phyloP scores from a whole-genome alignment of 2,113 vertebrate genomes.

The Plecturocebus donacophilus region DNA sequence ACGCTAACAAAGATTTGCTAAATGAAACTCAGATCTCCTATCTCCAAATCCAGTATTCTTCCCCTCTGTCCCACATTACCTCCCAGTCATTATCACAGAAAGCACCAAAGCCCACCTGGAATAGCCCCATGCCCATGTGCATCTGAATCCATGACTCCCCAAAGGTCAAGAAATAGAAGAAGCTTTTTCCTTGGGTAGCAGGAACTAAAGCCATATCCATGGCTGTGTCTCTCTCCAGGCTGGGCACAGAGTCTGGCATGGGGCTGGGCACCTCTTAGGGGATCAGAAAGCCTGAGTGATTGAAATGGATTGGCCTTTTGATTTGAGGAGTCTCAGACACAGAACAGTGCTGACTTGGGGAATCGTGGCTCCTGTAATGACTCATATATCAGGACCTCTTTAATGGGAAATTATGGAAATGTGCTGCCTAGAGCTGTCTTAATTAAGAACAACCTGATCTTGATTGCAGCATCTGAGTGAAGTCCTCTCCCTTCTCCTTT shows the following conservation, averaged over 20 bases:
- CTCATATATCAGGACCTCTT: constrained; percentile 39
- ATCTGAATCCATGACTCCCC: background rate
- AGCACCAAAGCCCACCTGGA: background rate
- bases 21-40: background rate
- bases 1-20: background rate
- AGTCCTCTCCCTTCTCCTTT: background rate
- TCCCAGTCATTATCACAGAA: background rate
- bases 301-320: constrained; percentile 34
- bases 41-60: background rate
- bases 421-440: constrained; percentile 21
- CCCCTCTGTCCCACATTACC: background rate
- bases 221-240: background rate
- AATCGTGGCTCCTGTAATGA: background rate
- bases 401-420: constrained; percentile 57
- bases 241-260: background rate
- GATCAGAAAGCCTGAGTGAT: background rate
- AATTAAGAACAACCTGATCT: constrained; percentile 53
- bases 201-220: background rate
- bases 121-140: background rate
- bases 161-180: background rate
- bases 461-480: constrained; percentile 27
- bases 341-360: background rate
- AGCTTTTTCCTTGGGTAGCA: background rate
- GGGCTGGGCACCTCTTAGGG: background rate
- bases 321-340: constrained; percentile 27